Conservation (phyloP, 2,113 vertebrate genomes). For the Pithys albifrons region DNA sequence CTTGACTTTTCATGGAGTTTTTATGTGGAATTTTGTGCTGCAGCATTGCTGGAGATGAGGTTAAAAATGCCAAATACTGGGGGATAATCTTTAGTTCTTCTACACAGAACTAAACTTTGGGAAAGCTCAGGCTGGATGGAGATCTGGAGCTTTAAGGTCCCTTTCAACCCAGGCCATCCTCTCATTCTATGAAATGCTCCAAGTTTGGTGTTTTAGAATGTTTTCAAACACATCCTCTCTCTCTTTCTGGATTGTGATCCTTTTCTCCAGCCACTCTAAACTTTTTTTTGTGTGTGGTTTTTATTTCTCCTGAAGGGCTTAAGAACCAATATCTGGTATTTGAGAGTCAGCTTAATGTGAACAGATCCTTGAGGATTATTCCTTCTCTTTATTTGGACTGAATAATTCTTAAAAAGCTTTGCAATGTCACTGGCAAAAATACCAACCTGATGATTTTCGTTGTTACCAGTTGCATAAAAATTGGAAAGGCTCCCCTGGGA, state of each 20-base stretch:
- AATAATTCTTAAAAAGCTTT: conserved; percentile 14
- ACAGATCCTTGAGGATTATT: neutral
- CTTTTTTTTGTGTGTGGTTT: too few species aligned
- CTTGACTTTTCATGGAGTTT: neutral
- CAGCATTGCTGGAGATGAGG: neutral
- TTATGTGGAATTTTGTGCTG: neutral
- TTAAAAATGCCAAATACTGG: neutral
- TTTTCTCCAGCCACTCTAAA: neutral
- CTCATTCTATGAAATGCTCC: neutral
- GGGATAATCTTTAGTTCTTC: neutral
- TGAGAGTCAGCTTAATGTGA: neutral
- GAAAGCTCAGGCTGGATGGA: neutral
- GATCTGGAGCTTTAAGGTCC: neutral
- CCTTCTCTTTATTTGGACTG: neutral
- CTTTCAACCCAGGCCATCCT: neutral
- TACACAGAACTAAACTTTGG: neutral
- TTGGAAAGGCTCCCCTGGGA: neutral
- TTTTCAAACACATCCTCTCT: neutral
- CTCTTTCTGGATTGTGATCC: neutral
- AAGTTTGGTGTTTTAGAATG: neutral
- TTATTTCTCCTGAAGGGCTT: neutral
- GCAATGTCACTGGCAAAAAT: neutral
- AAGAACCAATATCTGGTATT: neutral
- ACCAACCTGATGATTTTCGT: neutral
- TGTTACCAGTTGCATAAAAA: neutral